These are phyloP conservation scores for Drosophila flavopinicola DNA, from an alignment of 2,888 invertebrate species.

Conservation along the genomic window DNA sequence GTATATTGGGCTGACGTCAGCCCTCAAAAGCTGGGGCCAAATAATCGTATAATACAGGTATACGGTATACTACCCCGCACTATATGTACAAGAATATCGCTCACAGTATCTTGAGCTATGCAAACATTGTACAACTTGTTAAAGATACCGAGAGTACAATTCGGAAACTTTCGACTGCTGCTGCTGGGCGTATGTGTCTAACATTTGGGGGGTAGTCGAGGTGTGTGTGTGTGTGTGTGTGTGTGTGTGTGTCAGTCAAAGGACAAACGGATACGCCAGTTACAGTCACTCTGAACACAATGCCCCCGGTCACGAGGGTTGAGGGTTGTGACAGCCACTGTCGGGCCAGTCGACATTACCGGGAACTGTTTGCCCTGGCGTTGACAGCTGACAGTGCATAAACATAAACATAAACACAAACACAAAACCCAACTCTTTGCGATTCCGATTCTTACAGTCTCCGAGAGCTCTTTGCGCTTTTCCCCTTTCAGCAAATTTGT, in stretches of 20 bases:
- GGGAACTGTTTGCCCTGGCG: constrained; percentile 47
- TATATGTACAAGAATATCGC: constrained; percentile 25
- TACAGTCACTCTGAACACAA: constrained; percentile 10
- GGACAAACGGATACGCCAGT: constrained; percentile 41
- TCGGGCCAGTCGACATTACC: constrained; percentile 24
- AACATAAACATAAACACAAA: too few species aligned
- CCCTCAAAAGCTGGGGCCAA: constrained; percentile 26
- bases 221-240: not conserved
- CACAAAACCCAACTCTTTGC: constrained; percentile 33
- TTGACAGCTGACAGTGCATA: constrained; percentile 59
- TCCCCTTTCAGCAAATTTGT: constrained; percentile 2
- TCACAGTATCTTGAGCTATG: constrained; percentile 46
- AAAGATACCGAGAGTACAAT: constrained; percentile 34
- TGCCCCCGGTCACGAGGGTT: constrained; percentile 55
- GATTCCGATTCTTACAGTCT: constrained; percentile 12
- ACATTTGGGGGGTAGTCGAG: not conserved
- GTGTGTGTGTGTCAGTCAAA: constrained; percentile 49
- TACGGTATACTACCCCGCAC: constrained; percentile 26
- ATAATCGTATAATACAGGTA: constrained; percentile 38
- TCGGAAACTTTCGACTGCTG: constrained; percentile 35
- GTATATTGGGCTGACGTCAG: constrained; percentile 67
- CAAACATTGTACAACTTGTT: constrained; percentile 47
- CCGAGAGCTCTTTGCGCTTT: not conserved
- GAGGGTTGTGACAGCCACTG: constrained; percentile 52
- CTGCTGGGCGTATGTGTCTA: constrained; percentile 7